Percentiles rank a stretch among this genome's conserved stretches.
phyloP scores from a whole-genome alignment of 2,797 vertebrate species.

The Tenualosa ilisha region DNA sequence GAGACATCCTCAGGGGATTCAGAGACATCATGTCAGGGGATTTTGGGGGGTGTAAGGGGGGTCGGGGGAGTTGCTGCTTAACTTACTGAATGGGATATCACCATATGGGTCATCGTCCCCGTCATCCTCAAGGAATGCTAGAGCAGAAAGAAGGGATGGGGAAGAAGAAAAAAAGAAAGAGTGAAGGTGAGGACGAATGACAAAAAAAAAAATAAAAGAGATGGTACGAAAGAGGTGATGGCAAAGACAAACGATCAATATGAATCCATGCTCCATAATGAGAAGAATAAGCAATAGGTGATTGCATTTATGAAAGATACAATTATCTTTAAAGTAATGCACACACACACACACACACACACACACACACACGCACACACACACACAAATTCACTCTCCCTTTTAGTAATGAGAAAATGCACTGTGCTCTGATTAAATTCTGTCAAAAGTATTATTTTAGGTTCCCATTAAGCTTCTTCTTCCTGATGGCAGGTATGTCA shows the following conservation, averaged over 20 bases:
- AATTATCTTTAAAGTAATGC: too few relatives aligned
- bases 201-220: conserved; percentile 14
- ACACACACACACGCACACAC: conserved; percentile 13
- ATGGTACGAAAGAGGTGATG: background rate
- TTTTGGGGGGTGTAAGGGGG: background rate
- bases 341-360: conserved; percentile 14
- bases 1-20: background rate
- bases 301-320: too few relatives aligned
- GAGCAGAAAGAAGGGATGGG: conserved; percentile 21
- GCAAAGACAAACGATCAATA: background rate
- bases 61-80: background rate
- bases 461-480: background rate
- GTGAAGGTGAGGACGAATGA: conserved; percentile 25
- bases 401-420: background rate
- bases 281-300: too few relatives aligned
- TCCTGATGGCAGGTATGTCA: background rate
- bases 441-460: conserved; percentile 5
- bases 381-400: conserved; percentile 4
- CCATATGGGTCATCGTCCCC: conserved; percentile 68
- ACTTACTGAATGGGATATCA: conserved; percentile 79
- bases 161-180: conserved; percentile 32
- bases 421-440: background rate
- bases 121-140: conserved; percentile 71
- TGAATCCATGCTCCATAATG: background rate
- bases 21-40: too few relatives aligned